Base-by-base conservation (phyloP, 2,888 invertebrate species). In the Heterodera filipjevi region DNA sequence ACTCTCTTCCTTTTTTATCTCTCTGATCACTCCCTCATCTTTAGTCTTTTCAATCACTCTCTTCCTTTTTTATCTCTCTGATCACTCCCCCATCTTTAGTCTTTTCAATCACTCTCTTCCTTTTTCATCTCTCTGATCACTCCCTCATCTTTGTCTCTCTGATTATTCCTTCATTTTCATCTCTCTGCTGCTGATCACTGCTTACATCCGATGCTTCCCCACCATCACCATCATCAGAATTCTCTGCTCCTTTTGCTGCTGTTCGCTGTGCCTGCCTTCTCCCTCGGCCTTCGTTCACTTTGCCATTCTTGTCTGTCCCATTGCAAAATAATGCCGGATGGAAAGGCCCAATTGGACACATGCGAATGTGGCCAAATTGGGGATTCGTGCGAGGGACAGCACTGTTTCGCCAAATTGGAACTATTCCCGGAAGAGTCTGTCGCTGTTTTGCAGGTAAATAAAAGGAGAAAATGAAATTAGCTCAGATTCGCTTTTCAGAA, bases 251-350 rank as follows among this genome's bases (percentile, higher is more conserved):
- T 75, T 64, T 64, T n/a, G 8, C 33, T n/a, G n/a, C 53, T 39
- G n/a, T 49, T 49, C 32, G 27, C 59, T 30, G 14, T 35, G 27
- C 39, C 39, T 27, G 1, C n/a, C 19, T 44, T 19, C 10, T n/a
- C 77, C 16, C n/a, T 49, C 12, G 3, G 49, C 33, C 77, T 27
- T 19, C 33, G 19, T 32, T 22, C 66, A 12, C 59, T 68, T 46
- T 87, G 87, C 79, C 86, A 87, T 77, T 86, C 87, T 10, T 87
- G 87, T 79, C 76, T 87, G 33, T 84, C 85, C 8, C 84, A 86
- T 33, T 87, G 87, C 72, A 81, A 84, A 77, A 81, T 77, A 5
- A 35, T 80, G 27, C 80, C 81, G 22, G 74, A 84, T 33, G 84
- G 83, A 3, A 68, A 84, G 81, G 80, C 86, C n/a, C 85, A 87